phyloP scores from a whole-genome alignment of 1,140 invertebrate genomes.

The Hermetia illucens region DNA sequence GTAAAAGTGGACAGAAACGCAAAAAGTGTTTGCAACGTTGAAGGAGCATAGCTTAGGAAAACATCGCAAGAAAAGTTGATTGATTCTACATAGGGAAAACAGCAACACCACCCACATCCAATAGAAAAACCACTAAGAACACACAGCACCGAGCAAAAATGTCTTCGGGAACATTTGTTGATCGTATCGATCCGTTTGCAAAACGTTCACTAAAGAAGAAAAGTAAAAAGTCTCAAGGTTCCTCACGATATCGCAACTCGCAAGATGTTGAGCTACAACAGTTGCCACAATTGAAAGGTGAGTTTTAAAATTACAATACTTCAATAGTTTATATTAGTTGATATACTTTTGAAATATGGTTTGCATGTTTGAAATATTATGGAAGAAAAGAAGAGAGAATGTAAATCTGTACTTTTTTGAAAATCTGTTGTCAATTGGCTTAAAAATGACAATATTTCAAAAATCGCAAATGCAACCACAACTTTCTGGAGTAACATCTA shows the following conservation, averaged over 20 bases:
- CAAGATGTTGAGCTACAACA: constrained; percentile 80
- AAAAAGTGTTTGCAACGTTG: too few species aligned
- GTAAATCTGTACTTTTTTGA: background rate
- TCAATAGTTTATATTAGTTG: background rate
- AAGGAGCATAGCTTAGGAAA: too few species aligned
- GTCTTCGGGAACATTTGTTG: constrained; percentile 77
- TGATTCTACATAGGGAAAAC: too few species aligned
- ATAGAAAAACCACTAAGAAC: too few species aligned
- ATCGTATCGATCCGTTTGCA: constrained; percentile 88
- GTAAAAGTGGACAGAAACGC: too few species aligned
- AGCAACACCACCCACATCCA: too few species aligned
- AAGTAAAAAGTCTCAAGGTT: constrained; percentile 83
- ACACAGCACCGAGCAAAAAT: too few species aligned
- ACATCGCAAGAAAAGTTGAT: too few species aligned
- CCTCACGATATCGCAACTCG: constrained; percentile 75
- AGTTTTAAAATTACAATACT: constrained; percentile 10
- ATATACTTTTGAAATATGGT: background rate
- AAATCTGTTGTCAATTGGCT: background rate
- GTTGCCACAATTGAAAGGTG: constrained; percentile 77
- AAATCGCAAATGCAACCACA: too few species aligned
- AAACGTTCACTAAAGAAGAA: constrained; percentile 87
- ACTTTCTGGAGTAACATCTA: too few species aligned
- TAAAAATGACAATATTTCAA: background rate
- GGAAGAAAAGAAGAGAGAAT: background rate
- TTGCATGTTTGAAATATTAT: background rate